Base-by-base conservation (phyloP, 2,888 invertebrate genomes). In the Drosophila parthenogenetica region DNA sequence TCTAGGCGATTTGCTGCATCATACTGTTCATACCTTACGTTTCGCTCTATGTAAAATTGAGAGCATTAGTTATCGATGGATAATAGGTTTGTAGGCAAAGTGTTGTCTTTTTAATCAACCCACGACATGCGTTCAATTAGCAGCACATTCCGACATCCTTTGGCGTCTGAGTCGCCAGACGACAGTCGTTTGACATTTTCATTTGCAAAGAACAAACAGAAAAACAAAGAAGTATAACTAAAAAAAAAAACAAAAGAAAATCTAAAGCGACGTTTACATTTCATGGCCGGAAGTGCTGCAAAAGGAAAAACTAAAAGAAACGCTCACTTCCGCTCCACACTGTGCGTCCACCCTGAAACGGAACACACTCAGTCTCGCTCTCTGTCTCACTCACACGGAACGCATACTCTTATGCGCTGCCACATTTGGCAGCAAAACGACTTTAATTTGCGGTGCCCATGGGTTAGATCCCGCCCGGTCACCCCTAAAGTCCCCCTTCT, bases 401-500 rank as follows among this genome's bases (percentile, higher is more conserved):
- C 39, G 61, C 25, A 68, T 32, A 60, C 48, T 40, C 39, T 58
- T 40, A 35, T 48, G 67, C 42, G 32, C 14, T 35, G 16, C 39
- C 17, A 45, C 45, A 76, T 78, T 81, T 77, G 84, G 69, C 85
- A 77, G 61, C 79, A 87, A 85, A 87, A 80, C 73, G 73, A 80
- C 73, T 87, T 87, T 87, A 87, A 87, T 86, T 81, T 87, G 85
- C 73, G 85, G 85, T 85, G 70, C 61, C 76, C 66, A 57, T 45
- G 63, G 66, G 46, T 17, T 57, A 63, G 62, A 66, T 66, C 22
- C 70, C 40, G 40, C 29, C 57, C 64, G 54, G 5, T 48, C 35
- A 32, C 51, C 35, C 25, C 43, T 13, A 35, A 53, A n/a, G 19
- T 42, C 22, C 49, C 43, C 17, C 42, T 39, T 1, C 22, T 63